phyloP scores from a whole-genome alignment of 2,797 vertebrate species.

The Todus mexicanus region DNA sequence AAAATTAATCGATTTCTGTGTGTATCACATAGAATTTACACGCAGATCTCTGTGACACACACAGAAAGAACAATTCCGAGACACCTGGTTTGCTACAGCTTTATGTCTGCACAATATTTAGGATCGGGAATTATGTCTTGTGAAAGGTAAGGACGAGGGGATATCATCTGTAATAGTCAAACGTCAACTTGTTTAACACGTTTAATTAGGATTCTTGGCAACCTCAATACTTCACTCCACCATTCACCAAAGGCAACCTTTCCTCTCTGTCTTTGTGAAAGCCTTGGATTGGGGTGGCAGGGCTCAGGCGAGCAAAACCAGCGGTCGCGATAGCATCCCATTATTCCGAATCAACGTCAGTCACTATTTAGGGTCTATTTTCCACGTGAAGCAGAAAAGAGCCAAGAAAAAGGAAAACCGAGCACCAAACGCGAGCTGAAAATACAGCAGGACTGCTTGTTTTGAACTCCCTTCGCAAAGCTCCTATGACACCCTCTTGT shows the following conservation, averaged over 20 bases:
- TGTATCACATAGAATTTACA: too few relatives aligned
- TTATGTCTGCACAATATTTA: background rate
- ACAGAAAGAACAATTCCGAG: background rate
- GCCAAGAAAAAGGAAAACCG: background rate
- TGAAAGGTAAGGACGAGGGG: background rate
- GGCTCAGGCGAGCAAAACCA: background rate
- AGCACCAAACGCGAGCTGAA: background rate
- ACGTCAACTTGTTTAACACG: background rate
- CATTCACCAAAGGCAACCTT: background rate
- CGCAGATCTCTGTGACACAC: too few relatives aligned
- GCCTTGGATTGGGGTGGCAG: background rate
- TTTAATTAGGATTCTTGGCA: background rate
- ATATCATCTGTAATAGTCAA: background rate
- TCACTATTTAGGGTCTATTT: background rate
- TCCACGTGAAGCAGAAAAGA: background rate
- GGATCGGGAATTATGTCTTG: background rate
- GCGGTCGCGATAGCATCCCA: background rate
- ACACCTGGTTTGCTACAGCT: background rate
- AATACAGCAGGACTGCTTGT: background rate
- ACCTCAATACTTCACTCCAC: background rate
- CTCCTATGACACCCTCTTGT: background rate
- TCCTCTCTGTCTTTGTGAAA: background rate
- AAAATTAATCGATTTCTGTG: background rate
- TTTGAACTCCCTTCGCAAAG: background rate
- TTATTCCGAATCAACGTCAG: background rate